Evolutionary conservation across 2,888 invertebrate genomes (phyloP).

Genomic region (Lochmaea crataegi): DNA sequence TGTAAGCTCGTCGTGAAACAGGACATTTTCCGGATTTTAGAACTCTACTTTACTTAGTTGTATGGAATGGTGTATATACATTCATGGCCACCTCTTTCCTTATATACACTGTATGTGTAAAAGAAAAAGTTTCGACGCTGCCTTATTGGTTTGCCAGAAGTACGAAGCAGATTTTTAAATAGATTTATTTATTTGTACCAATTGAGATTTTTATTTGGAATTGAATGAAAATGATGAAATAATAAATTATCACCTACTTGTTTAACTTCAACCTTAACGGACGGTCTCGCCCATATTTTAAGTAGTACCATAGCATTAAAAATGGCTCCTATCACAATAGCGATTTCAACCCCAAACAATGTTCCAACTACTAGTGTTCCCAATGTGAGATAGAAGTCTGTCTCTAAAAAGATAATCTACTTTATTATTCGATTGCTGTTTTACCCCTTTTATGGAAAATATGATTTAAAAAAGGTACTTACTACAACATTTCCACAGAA

Average conservation of each 20-base stretch:
- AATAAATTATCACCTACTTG: conserved; percentile 48
- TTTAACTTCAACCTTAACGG: conserved; percentile 53
- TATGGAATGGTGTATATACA: too few species aligned
- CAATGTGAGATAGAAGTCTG: conserved; percentile 69
- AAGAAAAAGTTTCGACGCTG: too few species aligned
- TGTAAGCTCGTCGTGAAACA: too few species aligned
- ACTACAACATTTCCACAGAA: conserved; percentile 70
- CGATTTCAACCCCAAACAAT: conserved; percentile 80
- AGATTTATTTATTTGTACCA: too few species aligned
- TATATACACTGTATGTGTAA: too few species aligned
- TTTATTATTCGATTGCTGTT: not conserved
- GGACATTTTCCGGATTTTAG: too few species aligned
- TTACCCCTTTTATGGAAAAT: not conserved
- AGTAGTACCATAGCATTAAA: conserved; percentile 75
- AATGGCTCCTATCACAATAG: conserved; percentile 78
- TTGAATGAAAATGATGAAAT: not conserved
- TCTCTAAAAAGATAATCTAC: conserved; percentile 52
- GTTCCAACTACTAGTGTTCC: conserved; percentile 78
- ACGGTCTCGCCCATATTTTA: conserved; percentile 76
- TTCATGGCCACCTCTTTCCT: too few species aligned
- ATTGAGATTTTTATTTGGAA: too few species aligned
- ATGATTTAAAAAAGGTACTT: conserved; percentile 52
- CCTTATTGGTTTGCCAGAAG: too few species aligned
- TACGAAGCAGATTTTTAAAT: too few species aligned
- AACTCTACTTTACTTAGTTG: too few species aligned